Evolutionary conservation across 2,113 vertebrate species (phyloP).

Genomic region (Mobula birostris): DNA sequence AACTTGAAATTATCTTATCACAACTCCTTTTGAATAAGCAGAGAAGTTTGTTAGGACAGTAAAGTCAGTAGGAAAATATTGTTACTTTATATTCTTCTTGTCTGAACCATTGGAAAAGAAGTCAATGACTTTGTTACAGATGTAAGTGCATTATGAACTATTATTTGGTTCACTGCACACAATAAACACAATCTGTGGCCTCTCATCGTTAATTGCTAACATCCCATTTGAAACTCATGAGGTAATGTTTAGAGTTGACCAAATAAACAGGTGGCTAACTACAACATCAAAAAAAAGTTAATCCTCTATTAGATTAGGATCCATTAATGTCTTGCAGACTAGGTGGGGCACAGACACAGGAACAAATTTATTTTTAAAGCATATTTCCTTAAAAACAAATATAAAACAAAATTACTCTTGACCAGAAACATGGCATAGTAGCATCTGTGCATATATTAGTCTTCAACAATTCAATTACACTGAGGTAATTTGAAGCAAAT

Average conservation of each 20-base stretch:
- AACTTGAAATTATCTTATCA: background rate
- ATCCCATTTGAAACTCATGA: background rate
- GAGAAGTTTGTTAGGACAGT: background rate
- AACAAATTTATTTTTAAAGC: background rate
- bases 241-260: background rate
- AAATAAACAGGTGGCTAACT: background rate
- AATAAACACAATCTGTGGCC: conserved; percentile 7
- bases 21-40: background rate
- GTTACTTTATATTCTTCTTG: background rate
- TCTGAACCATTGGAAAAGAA: background rate
- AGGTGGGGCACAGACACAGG: background rate
- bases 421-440: background rate
- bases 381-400: background rate
- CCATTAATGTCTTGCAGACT: background rate
- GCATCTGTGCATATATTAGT: too few species aligned
- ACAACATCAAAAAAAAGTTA: background rate
- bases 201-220: background rate
- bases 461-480: too few species aligned
- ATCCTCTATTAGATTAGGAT: background rate
- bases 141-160: background rate
- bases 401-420: background rate
- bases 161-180: background rate
- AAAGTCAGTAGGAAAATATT: background rate
- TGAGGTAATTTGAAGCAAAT: too few species aligned
- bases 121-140: background rate